phyloP scores from a whole-genome alignment of 2,113 vertebrate genomes.

The Sitta europaea region DNA sequence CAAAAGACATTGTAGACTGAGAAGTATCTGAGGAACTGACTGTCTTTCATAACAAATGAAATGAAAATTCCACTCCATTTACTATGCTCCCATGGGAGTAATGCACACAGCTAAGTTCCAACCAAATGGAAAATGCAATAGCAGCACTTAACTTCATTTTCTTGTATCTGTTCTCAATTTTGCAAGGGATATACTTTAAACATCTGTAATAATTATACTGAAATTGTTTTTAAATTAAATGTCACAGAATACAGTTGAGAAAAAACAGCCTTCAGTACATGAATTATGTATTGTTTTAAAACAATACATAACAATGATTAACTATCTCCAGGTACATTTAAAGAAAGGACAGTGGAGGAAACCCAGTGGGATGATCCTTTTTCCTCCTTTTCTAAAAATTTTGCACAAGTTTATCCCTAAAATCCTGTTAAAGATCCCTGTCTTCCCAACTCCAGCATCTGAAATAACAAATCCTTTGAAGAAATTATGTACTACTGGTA shows the following conservation, averaged over 20 bases:
- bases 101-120: conserved; percentile 3
- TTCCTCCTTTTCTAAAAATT: background rate
- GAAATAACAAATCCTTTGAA: background rate
- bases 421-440: background rate
- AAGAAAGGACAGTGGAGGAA: background rate
- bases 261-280: background rate
- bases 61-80: conserved; percentile 40
- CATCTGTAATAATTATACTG: conserved; percentile 25
- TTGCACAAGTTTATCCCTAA: background rate
- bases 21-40: background rate
- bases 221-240: conserved; percentile 46
- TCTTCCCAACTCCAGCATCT: background rate
- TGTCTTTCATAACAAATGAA: conserved; percentile 3
- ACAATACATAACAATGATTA: background rate
- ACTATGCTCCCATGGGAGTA: conserved; percentile 7
- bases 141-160: conserved; percentile 43
- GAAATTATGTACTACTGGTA: background rate
- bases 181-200: conserved; percentile 11
- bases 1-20: background rate
- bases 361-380: background rate
- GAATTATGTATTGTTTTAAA: background rate
- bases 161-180: conserved; percentile 34
- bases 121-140: conserved; percentile 40
- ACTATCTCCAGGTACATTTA: background rate
- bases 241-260: background rate